Conservation (phyloP, 2,113 vertebrate genomes). For the Vimba vimba region DNA sequence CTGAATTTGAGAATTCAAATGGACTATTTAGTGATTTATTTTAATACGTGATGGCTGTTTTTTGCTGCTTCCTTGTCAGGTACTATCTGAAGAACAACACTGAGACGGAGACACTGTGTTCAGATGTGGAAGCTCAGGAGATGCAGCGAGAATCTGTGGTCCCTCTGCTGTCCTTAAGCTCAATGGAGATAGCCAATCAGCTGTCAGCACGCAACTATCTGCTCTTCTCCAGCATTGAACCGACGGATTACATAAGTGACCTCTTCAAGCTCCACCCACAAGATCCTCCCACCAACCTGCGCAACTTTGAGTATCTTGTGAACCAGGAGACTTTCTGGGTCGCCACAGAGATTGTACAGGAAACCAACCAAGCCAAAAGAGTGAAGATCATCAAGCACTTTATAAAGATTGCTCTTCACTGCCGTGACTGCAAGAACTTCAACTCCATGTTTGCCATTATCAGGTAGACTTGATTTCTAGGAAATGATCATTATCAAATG, state of each 20-base stretch:
- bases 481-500: too few species aligned
- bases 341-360: slow-evolving; percentile 90
- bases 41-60: not conserved
- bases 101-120: slow-evolving; percentile 97
- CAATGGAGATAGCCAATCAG: slow-evolving; percentile 93
- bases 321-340: slow-evolving; percentile 99
- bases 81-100: slow-evolving; percentile 99
- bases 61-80: slow-evolving; percentile 66
- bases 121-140: slow-evolving; percentile 96
- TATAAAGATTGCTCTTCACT: slow-evolving; percentile 97
- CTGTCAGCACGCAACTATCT: slow-evolving; percentile 96
- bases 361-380: slow-evolving; percentile 93
- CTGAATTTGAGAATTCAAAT: not conserved
- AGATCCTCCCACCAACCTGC: slow-evolving; percentile 85
- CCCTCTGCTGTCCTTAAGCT: slow-evolving; percentile 92
- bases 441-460: slow-evolving; percentile 99
- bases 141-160: slow-evolving; percentile 92
- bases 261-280: slow-evolving; percentile 93
- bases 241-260: slow-evolving; percentile 95
- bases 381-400: slow-evolving; percentile 98
- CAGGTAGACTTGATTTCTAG: slow-evolving; percentile 76
- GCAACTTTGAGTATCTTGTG: slow-evolving; percentile 94
- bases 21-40: not conserved
- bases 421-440: slow-evolving; percentile 98
- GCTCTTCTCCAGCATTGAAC: slow-evolving; percentile 95